These are phyloP conservation scores for Anisognathus igniventris DNA, from an alignment of 2,797 vertebrate genomes.

Conservation along the genomic window DNA sequence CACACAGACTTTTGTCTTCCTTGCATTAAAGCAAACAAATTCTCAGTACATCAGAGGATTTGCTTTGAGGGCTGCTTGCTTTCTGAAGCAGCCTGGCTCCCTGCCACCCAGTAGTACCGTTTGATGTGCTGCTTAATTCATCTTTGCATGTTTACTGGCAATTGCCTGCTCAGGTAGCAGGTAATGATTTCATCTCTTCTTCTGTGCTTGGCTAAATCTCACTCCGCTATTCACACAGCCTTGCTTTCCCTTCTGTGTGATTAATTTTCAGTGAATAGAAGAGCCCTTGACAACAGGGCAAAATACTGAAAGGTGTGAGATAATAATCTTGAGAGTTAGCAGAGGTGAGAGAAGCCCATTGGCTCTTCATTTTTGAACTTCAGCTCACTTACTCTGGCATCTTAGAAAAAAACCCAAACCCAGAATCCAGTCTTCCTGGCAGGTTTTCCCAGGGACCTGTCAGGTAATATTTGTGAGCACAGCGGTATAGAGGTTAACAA, in stretches of 20 bases:
- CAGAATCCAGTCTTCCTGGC: not conserved
- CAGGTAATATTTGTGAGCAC: not conserved
- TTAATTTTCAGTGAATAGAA: not conserved
- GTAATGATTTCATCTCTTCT: not conserved
- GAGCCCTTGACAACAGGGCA: not conserved
- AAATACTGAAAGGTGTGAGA: not conserved
- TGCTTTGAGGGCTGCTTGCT: not conserved
- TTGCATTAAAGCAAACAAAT: not conserved
- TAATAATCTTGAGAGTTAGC: not conserved
- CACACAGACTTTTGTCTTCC: not conserved
- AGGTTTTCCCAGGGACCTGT: not conserved
- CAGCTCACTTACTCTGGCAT: not conserved
- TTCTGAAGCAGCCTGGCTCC: not conserved
- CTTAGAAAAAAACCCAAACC: not conserved
- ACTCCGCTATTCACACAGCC: fast-evolving
- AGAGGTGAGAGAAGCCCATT: not conserved
- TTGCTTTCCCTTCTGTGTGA: not conserved
- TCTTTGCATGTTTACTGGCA: not conserved
- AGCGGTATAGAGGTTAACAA: not conserved
- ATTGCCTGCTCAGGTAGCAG: not conserved
- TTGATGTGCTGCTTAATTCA: not conserved
- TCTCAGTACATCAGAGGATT: not conserved
- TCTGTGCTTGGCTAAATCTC: not conserved
- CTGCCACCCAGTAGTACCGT: not conserved
- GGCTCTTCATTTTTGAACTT: not conserved